Percentiles rank a stretch among this genome's conserved stretches.
phyloP scores from a whole-genome alignment of 2,113 vertebrate genomes.

The Crotophaga sulcirostris region DNA sequence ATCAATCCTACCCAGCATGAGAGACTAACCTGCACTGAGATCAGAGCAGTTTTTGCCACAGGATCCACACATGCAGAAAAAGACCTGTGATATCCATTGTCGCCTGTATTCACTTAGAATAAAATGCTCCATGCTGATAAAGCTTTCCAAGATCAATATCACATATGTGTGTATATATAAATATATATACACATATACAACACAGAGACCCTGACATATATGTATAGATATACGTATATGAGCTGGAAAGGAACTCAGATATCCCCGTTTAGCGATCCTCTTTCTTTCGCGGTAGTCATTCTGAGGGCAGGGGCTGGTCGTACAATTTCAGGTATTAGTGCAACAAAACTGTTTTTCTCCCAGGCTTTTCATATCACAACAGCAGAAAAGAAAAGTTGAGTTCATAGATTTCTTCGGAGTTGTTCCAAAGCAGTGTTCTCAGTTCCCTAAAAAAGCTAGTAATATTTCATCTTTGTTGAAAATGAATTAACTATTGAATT shows the following conservation, averaged over 20 bases:
- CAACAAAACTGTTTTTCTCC: background rate
- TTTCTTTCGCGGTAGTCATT: background rate
- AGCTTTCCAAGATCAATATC: background rate
- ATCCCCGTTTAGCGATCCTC: background rate
- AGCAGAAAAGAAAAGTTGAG: background rate
- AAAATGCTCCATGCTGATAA: background rate
- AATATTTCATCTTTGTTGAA: background rate
- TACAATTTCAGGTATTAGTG: background rate
- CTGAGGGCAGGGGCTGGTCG: fast-evolving
- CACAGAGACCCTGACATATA: background rate
- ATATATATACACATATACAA: background rate
- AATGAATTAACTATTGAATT: background rate
- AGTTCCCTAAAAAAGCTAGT: background rate
- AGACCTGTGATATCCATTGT: background rate
- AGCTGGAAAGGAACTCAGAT: background rate
- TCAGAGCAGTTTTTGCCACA: background rate
- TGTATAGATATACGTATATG: background rate
- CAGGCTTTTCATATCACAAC: background rate
- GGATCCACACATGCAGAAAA: background rate
- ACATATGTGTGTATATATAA: too few relatives aligned
- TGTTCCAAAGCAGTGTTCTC: background rate
- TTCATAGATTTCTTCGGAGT: background rate
- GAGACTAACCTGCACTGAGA: background rate
- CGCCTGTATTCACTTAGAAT: background rate
- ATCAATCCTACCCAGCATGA: fast-evolving